Evolutionary conservation across 2,113 vertebrate species (phyloP).

Genomic region (Platycercus adscitus): DNA sequence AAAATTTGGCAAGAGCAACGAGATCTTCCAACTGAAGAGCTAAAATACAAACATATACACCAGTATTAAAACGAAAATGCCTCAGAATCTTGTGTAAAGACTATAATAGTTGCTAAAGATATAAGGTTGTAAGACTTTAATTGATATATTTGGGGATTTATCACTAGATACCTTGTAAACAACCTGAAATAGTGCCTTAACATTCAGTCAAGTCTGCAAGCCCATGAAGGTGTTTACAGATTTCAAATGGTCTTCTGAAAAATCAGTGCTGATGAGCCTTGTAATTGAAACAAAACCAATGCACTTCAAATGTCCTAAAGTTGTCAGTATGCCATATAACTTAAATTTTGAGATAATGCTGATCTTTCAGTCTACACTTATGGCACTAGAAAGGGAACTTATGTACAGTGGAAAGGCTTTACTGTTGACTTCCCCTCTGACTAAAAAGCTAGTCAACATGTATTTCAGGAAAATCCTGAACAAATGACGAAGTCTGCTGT

Average conservation of each 20-base stretch:
- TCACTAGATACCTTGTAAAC: not conserved
- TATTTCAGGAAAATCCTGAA: not conserved
- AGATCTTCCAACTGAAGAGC: not conserved
- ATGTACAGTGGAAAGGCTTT: not conserved
- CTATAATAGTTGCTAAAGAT: not conserved
- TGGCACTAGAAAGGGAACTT: not conserved
- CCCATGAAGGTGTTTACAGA: not conserved
- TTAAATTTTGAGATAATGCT: not conserved
- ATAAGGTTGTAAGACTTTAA: not conserved
- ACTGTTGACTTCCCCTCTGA: not conserved
- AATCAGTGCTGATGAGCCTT: not conserved
- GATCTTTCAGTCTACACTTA: not conserved
- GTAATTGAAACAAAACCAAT: not conserved
- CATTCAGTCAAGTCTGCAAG: not conserved
- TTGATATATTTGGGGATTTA: not conserved
- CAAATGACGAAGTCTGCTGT: not conserved
- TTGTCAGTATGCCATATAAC: not conserved
- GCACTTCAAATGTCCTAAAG: not conserved
- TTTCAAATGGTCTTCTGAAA: not conserved
- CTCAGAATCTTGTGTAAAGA: not conserved
- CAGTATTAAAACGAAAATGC: not conserved
- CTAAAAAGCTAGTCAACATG: not conserved
- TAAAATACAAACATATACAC: not conserved
- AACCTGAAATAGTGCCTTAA: not conserved
- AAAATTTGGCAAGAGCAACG: not conserved